These are phyloP conservation scores for Trachelus troglodyta DNA, from an alignment of 2,888 invertebrate species.

Conservation along the genomic window DNA sequence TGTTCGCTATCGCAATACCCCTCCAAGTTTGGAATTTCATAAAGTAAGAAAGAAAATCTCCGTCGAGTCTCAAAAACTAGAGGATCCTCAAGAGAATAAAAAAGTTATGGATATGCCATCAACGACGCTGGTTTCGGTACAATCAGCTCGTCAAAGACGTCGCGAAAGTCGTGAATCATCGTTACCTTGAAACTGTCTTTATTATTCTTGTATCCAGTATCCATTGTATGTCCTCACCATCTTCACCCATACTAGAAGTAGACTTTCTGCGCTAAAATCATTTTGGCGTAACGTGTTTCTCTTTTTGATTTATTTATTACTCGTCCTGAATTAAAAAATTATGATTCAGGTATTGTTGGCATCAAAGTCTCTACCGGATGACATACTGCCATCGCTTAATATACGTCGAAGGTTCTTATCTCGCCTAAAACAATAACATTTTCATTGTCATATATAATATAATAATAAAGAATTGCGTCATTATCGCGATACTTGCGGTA, in stretches of 20 bases:
- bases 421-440: slow-evolving; percentile 17
- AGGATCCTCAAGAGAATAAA: not conserved
- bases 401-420: slow-evolving; percentile 45
- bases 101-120: not conserved
- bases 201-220: not conserved
- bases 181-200: not conserved
- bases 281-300: not conserved
- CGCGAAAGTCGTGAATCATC: not conserved
- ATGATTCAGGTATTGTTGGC: slow-evolving; percentile 20
- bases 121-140: not conserved
- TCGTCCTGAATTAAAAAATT: not conserved
- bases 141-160: not conserved
- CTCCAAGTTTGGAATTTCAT: not conserved
- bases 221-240: not conserved
- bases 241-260: not conserved
- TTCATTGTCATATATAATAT: not conserved
- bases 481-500: slow-evolving; percentile 31
- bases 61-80: not conserved
- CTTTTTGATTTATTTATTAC: not conserved
- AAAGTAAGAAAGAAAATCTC: not conserved
- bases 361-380: slow-evolving; percentile 28
- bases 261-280: not conserved
- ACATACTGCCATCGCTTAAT: slow-evolving; percentile 45
- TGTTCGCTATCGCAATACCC: not conserved
- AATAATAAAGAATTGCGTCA: slow-evolving; percentile 17